phyloP scores from a whole-genome alignment of 2,888 invertebrate species.

The Nebria brevicollis region DNA sequence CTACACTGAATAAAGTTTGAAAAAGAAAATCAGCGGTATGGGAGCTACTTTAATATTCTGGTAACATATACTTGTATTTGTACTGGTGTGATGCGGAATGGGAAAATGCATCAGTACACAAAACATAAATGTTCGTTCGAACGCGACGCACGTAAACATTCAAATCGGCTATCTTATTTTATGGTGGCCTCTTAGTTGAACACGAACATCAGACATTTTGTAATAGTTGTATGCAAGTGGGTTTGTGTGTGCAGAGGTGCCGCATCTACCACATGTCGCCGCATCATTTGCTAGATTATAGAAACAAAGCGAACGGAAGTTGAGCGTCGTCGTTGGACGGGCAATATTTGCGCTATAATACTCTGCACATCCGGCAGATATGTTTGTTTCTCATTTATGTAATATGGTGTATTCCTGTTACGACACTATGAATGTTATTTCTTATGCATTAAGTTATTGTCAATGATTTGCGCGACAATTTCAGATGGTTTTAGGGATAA shows the following conservation, averaged over 20 bases:
- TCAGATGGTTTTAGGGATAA: neutral
- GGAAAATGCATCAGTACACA: neutral
- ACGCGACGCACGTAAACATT: slow-evolving; percentile 32
- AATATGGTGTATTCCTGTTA: neutral
- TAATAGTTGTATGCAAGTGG: neutral
- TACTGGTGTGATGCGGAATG: neutral
- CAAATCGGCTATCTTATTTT: slow-evolving; percentile 43
- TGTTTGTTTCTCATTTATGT: neutral
- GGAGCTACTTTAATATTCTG: no score
- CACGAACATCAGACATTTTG: neutral
- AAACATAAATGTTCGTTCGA: neutral
- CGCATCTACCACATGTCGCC: slow-evolving; percentile 27
- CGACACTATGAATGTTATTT: neutral
- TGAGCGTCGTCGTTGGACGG: neutral
- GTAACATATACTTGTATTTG: neutral
- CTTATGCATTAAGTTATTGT: neutral
- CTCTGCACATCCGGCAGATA: neutral
- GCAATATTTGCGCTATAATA: neutral
- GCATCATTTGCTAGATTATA: slow-evolving; percentile 10
- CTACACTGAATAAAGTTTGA: no score
- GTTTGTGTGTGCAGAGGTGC: neutral
- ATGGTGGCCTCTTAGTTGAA: neutral
- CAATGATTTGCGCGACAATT: neutral
- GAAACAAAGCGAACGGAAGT: slow-evolving; percentile 32
- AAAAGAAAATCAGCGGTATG: no score